Evolutionary conservation across 2,113 vertebrate species (phyloP).

Genomic region (Elanoides forficatus): DNA sequence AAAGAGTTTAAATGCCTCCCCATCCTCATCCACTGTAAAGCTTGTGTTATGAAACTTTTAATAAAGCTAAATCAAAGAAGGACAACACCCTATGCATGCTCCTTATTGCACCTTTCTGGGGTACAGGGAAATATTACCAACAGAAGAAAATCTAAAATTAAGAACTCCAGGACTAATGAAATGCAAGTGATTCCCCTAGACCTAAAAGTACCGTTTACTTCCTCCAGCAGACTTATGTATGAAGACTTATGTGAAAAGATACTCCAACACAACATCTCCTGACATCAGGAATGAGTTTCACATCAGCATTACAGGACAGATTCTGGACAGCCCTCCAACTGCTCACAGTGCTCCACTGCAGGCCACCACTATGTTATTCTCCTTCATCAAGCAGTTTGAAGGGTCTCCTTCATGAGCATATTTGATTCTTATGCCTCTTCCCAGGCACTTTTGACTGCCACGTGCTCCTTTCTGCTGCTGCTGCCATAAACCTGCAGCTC

Average conservation of each 20-base stretch:
- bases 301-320: background rate
- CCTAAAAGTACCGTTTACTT: background rate
- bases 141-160: background rate
- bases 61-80: background rate
- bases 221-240: background rate
- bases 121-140: background rate
- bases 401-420: background rate
- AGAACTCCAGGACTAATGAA: background rate
- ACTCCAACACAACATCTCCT: background rate
- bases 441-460: background rate
- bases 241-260: background rate
- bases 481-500: background rate
- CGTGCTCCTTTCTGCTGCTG: background rate
- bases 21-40: background rate
- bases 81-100: background rate
- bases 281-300: background rate
- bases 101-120: background rate
- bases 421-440: background rate
- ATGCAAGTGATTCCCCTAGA: background rate
- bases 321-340: background rate
- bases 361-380: background rate
- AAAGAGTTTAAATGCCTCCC: background rate
- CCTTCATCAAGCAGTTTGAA: background rate
- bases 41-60: background rate
- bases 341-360: background rate